Evolutionary conservation across 2,888 invertebrate genomes (phyloP).

Genomic region (Hemicrepidius hirtus): DNA sequence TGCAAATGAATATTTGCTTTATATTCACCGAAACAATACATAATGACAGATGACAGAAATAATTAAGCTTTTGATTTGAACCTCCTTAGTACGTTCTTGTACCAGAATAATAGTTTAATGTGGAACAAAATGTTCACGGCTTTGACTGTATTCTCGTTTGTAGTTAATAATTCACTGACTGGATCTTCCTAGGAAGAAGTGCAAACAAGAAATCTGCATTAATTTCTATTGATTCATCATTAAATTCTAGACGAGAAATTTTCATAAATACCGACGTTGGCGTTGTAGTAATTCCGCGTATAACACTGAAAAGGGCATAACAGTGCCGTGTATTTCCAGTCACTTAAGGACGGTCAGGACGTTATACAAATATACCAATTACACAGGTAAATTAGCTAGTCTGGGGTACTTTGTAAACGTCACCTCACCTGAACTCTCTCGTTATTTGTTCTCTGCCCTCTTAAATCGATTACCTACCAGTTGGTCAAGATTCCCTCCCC

Average conservation of each 20-base stretch:
- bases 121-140: constrained; percentile 36
- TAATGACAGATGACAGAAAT: constrained; percentile 50
- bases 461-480: constrained; percentile 31
- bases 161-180: constrained; percentile 26
- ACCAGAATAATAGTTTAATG: constrained; percentile 34
- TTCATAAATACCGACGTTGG: not conserved
- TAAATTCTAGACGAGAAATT: constrained; percentile 15
- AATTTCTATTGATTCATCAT: constrained; percentile 33
- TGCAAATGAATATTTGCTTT: constrained; percentile 51
- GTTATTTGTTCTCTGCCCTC: not conserved
- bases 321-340: not conserved
- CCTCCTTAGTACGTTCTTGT: constrained; percentile 38
- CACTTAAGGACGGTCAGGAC: constrained; percentile 8
- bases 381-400: constrained; percentile 32
- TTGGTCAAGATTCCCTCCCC: constrained; percentile 18
- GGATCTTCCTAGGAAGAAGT: constrained; percentile 7
- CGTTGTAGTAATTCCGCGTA: too few relatives aligned
- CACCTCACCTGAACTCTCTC: constrained; percentile 16
- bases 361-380: constrained; percentile 43
- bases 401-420: constrained; percentile 29
- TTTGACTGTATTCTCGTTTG: constrained; percentile 8
- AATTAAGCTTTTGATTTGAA: constrained; percentile 48
- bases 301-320: too few relatives aligned
- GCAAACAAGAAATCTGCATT: constrained; percentile 31
- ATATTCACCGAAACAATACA: constrained; percentile 44